phyloP scores from a whole-genome alignment of 2,888 invertebrate species.

The Anthophora plumipes region DNA sequence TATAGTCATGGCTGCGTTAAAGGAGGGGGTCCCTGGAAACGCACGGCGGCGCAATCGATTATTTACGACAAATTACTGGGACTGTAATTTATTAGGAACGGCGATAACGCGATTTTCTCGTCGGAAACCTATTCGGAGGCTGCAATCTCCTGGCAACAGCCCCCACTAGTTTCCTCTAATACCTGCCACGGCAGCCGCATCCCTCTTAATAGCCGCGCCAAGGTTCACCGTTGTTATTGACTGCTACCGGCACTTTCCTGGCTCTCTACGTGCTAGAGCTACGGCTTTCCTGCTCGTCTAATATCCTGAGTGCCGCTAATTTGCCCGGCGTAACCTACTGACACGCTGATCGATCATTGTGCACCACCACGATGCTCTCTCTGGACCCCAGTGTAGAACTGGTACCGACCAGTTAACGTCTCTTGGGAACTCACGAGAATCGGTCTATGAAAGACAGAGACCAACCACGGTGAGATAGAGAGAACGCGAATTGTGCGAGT shows the following conservation, averaged over 20 bases:
- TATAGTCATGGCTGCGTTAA: conserved; percentile 5
- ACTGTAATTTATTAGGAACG: conserved; percentile 45
- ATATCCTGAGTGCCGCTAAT: conserved; percentile 82
- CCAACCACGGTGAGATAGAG: conserved; percentile 14
- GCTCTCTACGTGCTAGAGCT: conserved; percentile 32
- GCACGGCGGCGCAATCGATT: conserved; percentile 28
- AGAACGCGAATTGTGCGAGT: conserved; percentile 43
- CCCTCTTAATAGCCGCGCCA: conserved; percentile 64
- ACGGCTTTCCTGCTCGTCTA: conserved; percentile 74
- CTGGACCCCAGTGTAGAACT: background rate
- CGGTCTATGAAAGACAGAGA: conserved; percentile 34
- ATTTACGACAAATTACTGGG: conserved; percentile 47
- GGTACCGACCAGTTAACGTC: conserved; percentile 21
- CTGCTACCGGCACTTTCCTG: conserved; percentile 65
- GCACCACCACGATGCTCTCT: conserved; percentile 47
- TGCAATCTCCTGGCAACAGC: conserved; percentile 62
- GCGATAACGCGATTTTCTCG: conserved; percentile 62
- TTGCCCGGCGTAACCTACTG: conserved; percentile 78
- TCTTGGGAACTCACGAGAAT: conserved; percentile 11
- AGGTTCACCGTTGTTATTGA: conserved; percentile 68
- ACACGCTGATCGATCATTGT: conserved; percentile 77
- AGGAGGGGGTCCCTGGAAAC: conserved; percentile 7
- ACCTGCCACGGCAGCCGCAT: conserved; percentile 52
- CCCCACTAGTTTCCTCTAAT: conserved; percentile 60
- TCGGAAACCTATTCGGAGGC: conserved; percentile 53